Percentiles rank a stretch among this genome's conserved stretches.
These are phyloP conservation scores for Axis porcinus DNA, from an alignment of 2,113 vertebrate genomes.

Conservation along the genomic window DNA sequence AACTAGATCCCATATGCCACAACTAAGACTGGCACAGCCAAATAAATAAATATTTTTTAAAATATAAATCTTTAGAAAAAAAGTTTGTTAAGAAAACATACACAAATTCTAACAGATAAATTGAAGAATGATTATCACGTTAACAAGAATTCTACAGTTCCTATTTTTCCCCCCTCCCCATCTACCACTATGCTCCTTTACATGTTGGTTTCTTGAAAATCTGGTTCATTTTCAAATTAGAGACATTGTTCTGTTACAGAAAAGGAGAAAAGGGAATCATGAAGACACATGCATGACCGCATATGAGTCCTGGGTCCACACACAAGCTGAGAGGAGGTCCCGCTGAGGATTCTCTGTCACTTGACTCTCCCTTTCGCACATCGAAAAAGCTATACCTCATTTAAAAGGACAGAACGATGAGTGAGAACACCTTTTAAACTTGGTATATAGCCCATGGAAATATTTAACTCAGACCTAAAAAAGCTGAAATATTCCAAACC, in stretches of 20 bases:
- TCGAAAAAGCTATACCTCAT: neutral
- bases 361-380: neutral
- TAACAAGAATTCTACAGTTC: neutral
- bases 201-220: neutral
- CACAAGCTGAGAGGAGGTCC: neutral
- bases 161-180: neutral
- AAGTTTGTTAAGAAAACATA: neutral
- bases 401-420: neutral
- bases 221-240: neutral
- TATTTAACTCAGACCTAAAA: neutral
- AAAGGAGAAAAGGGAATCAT: neutral
- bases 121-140: fast-evolving
- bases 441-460: neutral
- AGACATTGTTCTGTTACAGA: neutral
- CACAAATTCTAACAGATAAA: neutral
- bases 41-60: neutral
- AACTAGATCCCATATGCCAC: neutral
- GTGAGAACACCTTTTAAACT: neutral
- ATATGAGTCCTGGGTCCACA: neutral
- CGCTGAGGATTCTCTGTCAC: neutral
- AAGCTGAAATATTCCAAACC: constrained; percentile 17
- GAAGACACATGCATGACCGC: neutral
- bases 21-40: neutral
- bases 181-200: neutral
- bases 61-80: neutral